A percentile compares a stretch with the other conserved stretches of the same genome.
Conservation (phyloP, 2,113 vertebrate species). For the Semnornis frantzii region DNA sequence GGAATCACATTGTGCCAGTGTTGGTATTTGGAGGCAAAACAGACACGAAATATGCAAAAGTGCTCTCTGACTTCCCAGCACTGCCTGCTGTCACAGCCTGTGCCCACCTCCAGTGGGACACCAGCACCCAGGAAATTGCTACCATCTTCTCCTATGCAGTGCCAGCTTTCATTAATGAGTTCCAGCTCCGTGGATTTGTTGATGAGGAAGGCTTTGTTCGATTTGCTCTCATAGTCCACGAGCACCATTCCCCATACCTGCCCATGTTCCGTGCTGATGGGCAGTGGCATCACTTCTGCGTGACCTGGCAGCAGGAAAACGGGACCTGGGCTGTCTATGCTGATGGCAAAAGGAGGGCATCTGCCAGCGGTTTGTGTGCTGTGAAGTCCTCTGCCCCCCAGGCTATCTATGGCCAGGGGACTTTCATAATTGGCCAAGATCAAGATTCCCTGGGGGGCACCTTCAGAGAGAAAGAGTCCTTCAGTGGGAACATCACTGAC, state of each 20-base stretch:
- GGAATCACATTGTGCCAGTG: conserved; percentile 35
- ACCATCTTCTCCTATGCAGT: conserved; percentile 87
- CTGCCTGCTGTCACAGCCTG: conserved; percentile 82
- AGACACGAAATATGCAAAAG: conserved; percentile 75
- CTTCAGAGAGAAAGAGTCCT: conserved; percentile 84
- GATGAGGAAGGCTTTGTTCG: conserved; percentile 76
- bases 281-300: conserved; percentile 88
- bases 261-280: conserved; percentile 78
- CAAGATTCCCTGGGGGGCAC: conserved; percentile 90
- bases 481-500: conserved; percentile 88
- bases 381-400: conserved; percentile 43
- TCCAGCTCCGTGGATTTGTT: conserved; percentile 83
- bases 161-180: conserved; percentile 82
- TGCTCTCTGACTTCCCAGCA: conserved; percentile 75
- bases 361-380: conserved; percentile 61
- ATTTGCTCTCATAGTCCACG: conserved; percentile 84
- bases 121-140: conserved; percentile 66
- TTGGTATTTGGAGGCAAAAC: conserved; percentile 81
- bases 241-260: conserved; percentile 85
- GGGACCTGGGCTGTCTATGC: conserved; percentile 82
- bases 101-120: conserved; percentile 85
- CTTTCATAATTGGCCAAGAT: conserved; percentile 89
- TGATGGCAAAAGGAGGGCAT: conserved; percentile 74
- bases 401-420: conserved; percentile 79
- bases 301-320: conserved; percentile 78